Evolutionary conservation across 1,140 invertebrate genomes (phyloP), one percentile per base, ranked within the genome.

Genomic region (Helicoverpa zea): DNA sequence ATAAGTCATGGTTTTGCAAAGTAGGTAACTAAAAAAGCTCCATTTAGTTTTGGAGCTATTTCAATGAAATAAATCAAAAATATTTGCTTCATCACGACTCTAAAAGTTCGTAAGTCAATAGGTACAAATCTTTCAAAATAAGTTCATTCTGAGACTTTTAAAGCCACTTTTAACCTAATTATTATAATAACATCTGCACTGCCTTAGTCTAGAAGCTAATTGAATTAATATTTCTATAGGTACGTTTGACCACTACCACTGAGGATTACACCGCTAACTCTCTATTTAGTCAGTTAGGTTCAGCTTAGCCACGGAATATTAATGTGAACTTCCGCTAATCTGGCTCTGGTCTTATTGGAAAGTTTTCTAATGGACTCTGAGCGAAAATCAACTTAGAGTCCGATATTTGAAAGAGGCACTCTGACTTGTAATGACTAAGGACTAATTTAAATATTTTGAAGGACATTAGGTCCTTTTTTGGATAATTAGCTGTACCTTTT

Each of bases 201-300:
- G 18, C 61, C 64, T 77, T 58, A 29, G 74, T 63, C 64, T n/a
- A 52, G 61, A 77, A 80, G 68, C 63, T 79, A 82, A 86, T 86
- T 81, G 68, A 84, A 84, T 86, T 83, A 81, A 81, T 78, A 74
- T 80, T 54, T 63, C 54, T 80, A 74, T 70, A 56, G 75, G 49
- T 64, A 29, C 59, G 35, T 66, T 64, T 35, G 13, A 59, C 75
- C 18, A 49, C 29, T 18, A 77, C 47, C 35, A 54, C 43, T 43
- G n/a, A 75, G 72, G 61, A 77, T 77, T 35, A 66, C 75, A 77
- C 52, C 29, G 29, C 59, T 66, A 77, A 61, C 75, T 64, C 59
- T 77, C 61, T 29, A 66, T 66, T 66, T 77, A 64, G 59, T 43
- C 75, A 64, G 75, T 76, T 63, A 76, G 23, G 59, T 77, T 47